Conservation (phyloP, 1,140 invertebrate species). For the Temnothorax curvispinosus region DNA sequence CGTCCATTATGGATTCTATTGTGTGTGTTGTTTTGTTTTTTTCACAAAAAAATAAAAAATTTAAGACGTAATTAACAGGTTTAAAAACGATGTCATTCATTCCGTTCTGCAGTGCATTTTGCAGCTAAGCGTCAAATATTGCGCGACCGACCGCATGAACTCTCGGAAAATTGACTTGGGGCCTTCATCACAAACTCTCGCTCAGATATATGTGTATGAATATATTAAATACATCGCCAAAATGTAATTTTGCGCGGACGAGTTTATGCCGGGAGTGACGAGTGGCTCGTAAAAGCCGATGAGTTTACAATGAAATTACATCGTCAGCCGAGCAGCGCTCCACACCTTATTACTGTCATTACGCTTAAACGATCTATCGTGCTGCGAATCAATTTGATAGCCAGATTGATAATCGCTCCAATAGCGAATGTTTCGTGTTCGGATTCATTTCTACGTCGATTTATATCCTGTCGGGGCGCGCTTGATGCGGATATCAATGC, state of each 20-base stretch:
- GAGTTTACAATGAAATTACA: constrained; percentile 66
- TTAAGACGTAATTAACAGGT: not conserved
- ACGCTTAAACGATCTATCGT: constrained; percentile 67
- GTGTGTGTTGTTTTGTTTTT: not conserved
- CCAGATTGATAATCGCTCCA: constrained; percentile 68
- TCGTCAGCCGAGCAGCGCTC: constrained; percentile 27
- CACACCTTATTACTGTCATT: constrained; percentile 63
- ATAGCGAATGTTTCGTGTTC: constrained; percentile 21
- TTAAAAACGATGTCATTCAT: not conserved
- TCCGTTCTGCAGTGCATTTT: not conserved
- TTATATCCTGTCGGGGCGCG: constrained; percentile 7
- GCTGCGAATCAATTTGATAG: constrained; percentile 43
- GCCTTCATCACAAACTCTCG: constrained; percentile 23
- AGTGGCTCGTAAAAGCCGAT: constrained; percentile 63
- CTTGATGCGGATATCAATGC: constrained; percentile 1
- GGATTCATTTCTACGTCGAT: constrained; percentile 58
- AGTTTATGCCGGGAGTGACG: constrained; percentile 6
- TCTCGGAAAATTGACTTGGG: constrained; percentile 19
- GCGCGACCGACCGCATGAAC: constrained; percentile 2
- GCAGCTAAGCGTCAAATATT: constrained; percentile 18
- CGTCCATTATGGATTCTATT: not conserved
- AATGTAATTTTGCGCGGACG: constrained; percentile 27
- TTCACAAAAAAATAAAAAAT: not conserved
- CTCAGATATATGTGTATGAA: not conserved
- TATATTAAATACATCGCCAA: constrained; percentile 54